Evolutionary conservation across 2,113 vertebrate genomes (phyloP), one percentile per base, ranked within the genome.

Genomic region (Lampris megalopsis): DNA sequence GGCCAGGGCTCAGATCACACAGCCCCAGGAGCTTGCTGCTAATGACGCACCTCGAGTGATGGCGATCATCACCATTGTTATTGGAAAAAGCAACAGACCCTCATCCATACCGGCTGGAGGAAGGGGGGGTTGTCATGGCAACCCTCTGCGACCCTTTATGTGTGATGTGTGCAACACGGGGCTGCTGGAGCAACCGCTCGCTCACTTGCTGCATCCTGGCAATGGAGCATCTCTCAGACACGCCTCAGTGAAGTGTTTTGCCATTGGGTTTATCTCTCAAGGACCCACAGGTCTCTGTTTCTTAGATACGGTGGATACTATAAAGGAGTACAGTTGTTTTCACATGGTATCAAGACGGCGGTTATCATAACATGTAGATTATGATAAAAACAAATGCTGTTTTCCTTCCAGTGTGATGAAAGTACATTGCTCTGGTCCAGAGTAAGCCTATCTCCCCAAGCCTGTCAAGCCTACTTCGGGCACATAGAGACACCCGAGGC

Each of bases 1-100:
- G 72, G 64, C 82, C 81, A 53, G 74, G 24, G n/a, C 71, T 3
- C 70, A 70, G 79, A 84, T 85, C 89, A 81, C 85, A 49, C 84
- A 4, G 79, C 83, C 90, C 71, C 6, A 1, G 65, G 79, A 77
- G 69, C 79, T 61, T 57, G 38, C 41, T 9, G 72, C 81, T 89
- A 88, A 90, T 86, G 83, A 85, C 76, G 68, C 74, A 79, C 77
- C 86, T 82, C 75, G 80, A 77, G 48, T 88, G 84, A 87, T 84
- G 86, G 79, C 61, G 71, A 85, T 79, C 78, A 89, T 88, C 83
- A 73, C 74, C 24, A 76, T 76, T 63, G 67, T 67, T 77, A 56
- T 9, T 35, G 53, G 76, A 84, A 85, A 77, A 75, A 83, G 71
- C 79, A 88, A 58, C 80, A 73, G 86, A 67, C 83, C 47, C 40